These are phyloP conservation scores for Andricus grossulariae DNA, from an alignment of 1,140 invertebrate genomes.

Conservation along the genomic window DNA sequence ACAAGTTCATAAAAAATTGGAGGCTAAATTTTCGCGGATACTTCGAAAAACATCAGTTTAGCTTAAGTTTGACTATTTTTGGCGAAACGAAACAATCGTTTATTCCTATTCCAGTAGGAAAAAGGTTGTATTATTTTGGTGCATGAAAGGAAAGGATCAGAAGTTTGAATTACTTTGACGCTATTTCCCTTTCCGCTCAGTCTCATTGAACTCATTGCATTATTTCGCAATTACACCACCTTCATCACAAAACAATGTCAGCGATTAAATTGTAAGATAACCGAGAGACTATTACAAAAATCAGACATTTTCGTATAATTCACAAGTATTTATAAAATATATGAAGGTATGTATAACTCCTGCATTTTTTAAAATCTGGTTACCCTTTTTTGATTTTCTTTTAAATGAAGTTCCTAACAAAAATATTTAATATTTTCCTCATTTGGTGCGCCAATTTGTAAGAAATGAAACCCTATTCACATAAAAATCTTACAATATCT, in stretches of 20 bases:
- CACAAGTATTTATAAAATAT: conserved; percentile 13
- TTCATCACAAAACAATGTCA: conserved; percentile 2
- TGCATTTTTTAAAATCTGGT: background rate
- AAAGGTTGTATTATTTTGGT: too few species aligned
- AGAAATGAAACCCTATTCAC: background rate
- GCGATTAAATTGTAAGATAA: background rate
- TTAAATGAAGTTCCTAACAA: background rate
- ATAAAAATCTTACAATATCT: too few species aligned
- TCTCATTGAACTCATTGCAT: background rate
- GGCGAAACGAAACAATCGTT: too few species aligned
- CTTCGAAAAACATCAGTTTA: background rate
- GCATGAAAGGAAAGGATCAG: too few species aligned
- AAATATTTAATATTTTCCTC: background rate
- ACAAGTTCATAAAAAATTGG: conserved; percentile 12
- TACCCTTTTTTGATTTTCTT: background rate
- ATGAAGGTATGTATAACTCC: background rate
- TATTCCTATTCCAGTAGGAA: too few species aligned
- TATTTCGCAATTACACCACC: background rate
- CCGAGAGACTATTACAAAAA: background rate
- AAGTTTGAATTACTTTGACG: too few species aligned
- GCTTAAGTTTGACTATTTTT: too few species aligned
- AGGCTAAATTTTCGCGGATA: background rate
- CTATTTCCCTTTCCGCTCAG: too few species aligned
- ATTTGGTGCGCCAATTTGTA: background rate
- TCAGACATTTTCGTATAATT: conserved; percentile 10